phyloP scores from a whole-genome alignment of 2,113 vertebrate genomes.

The human region DNA sequence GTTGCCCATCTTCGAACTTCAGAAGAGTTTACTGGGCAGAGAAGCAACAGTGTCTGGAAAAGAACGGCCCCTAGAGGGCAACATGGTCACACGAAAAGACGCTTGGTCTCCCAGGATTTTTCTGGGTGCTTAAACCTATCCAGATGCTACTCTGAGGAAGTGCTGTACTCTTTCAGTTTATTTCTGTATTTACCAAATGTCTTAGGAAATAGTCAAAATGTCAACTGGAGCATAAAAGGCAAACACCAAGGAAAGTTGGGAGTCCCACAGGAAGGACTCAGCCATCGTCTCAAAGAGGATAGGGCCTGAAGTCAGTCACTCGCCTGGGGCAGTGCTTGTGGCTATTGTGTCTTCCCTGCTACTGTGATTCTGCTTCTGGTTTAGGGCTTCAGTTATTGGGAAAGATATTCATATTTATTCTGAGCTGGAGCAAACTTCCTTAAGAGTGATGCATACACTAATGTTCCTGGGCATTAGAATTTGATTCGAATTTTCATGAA shows the following conservation, averaged over 20 bases:
- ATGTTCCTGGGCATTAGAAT: neutral
- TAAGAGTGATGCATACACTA: neutral
- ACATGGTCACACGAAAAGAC: conserved; percentile 54
- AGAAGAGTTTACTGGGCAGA: neutral
- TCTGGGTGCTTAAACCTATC: neutral
- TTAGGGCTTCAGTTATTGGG: neutral
- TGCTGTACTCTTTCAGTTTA: neutral
- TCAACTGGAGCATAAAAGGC: neutral
- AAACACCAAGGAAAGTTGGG: neutral
- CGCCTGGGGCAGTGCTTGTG: neutral
- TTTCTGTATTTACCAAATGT: neutral
- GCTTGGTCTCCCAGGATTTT: neutral
- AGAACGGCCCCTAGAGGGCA: conserved; percentile 65
- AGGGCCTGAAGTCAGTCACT: neutral
- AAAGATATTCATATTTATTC: neutral
- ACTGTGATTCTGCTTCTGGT: neutral
- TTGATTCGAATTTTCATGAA: neutral
- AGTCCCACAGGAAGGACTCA: neutral
- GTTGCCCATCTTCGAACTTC: neutral
- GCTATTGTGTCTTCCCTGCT: neutral
- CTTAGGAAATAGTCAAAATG: conserved; percentile 29
- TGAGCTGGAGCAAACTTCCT: neutral
- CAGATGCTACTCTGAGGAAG: conserved; percentile 1
- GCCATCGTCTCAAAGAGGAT: neutral
- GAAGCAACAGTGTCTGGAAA: neutral